Evolutionary conservation across 2,797 vertebrate species (phyloP).

Genomic region (Betta splendens): DNA sequence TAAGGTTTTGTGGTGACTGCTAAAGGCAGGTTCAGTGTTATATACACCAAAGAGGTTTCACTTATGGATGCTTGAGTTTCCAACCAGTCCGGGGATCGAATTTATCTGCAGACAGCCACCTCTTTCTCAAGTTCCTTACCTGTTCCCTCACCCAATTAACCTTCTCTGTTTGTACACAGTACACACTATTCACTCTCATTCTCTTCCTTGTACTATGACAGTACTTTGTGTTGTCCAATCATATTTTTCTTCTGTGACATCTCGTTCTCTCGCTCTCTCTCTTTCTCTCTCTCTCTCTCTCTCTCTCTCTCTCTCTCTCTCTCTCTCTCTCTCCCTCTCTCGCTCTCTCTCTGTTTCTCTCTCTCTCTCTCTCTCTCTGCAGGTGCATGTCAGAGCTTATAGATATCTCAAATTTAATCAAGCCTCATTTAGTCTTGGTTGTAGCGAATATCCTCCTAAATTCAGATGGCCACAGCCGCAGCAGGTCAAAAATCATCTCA

Average conservation of each 20-base stretch:
- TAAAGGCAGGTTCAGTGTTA: conserved; percentile 80
- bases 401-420: conserved; percentile 54
- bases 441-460: conserved; percentile 46
- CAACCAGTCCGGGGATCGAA: conserved; percentile 86
- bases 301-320: conserved; percentile 17
- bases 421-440: conserved; percentile 18
- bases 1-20: conserved; percentile 66
- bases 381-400: conserved; percentile 46
- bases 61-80: conserved; percentile 88
- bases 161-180: conserved; percentile 83
- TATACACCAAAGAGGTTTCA: conserved; percentile 83
- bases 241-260: conserved; percentile 20
- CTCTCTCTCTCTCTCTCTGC: conserved; percentile 23
- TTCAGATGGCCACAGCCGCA: conserved; percentile 17
- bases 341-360: conserved; percentile 18
- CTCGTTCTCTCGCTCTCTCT: neutral
- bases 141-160: conserved; percentile 88
- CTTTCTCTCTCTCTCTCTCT: conserved; percentile 5
- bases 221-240: conserved; percentile 52
- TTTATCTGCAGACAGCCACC: conserved; percentile 76
- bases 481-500: conserved; percentile 21
- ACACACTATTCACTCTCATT: conserved; percentile 10
- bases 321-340: conserved; percentile 21
- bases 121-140: conserved; percentile 83
- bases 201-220: conserved; percentile 23